Conservation (phyloP, 2,113 vertebrate species). For the Anguilla rostrata region DNA sequence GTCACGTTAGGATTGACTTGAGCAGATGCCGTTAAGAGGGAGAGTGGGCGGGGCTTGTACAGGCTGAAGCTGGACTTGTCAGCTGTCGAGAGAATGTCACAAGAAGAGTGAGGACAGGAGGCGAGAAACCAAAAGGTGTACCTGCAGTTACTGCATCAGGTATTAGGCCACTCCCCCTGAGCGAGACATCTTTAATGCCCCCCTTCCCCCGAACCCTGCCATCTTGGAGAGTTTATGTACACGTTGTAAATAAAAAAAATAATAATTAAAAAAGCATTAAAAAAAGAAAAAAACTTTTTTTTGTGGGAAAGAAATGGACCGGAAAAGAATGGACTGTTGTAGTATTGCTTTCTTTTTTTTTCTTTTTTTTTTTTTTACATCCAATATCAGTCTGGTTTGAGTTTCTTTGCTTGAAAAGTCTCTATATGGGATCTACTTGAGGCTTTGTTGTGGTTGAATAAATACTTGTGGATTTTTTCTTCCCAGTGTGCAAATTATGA, state of each 20-base stretch:
- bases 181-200: constrained; percentile 78
- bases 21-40: constrained; percentile 83
- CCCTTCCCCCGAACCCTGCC: constrained; percentile 76
- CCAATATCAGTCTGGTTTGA: constrained; percentile 12
- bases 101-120: constrained; percentile 86
- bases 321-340: constrained; percentile 81
- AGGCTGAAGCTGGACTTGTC: background rate
- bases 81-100: constrained; percentile 72
- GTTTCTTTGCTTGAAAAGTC: constrained; percentile 61
- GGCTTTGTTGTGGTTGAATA: constrained; percentile 80
- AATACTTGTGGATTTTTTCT: constrained; percentile 73
- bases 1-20: constrained; percentile 83
- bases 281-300: constrained; percentile 46
- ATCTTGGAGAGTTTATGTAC: constrained; percentile 92
- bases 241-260: constrained; percentile 91
- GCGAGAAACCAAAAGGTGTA: constrained; percentile 82
- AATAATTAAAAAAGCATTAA: constrained; percentile 30
- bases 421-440: constrained; percentile 74
- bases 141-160: too few relatives aligned
- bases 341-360: constrained; percentile 73
- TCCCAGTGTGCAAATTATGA: constrained; percentile 78
- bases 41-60: constrained; percentile 8
- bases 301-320: constrained; percentile 92
- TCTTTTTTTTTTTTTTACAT: constrained; percentile 66
- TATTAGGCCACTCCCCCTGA: constrained; percentile 55